Conservation (phyloP, 2,113 vertebrate genomes). For the Upupa epops region DNA sequence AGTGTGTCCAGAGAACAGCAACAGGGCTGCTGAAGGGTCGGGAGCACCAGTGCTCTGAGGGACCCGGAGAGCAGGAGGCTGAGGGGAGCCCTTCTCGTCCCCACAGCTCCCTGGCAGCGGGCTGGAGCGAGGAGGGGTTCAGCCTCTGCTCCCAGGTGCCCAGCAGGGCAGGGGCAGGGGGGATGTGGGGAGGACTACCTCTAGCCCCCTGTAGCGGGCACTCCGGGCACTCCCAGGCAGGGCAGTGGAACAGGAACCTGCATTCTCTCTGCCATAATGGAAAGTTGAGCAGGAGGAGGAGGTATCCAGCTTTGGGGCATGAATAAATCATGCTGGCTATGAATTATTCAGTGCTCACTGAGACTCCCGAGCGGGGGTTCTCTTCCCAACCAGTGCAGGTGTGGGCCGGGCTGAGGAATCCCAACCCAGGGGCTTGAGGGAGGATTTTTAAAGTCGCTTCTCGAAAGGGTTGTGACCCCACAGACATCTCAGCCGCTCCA, state of each 20-base stretch:
- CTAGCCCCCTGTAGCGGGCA: background rate
- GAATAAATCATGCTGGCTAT: slow-evolving; percentile 64
- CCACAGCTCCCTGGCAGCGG: too few species aligned
- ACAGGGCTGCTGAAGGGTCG: too few species aligned
- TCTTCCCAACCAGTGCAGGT: background rate
- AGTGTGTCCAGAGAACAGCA: too few species aligned
- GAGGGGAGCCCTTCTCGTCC: too few species aligned
- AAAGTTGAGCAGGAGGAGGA: slow-evolving; percentile 32
- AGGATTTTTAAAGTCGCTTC: background rate
- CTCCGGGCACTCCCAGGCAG: background rate
- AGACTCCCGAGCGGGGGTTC: background rate
- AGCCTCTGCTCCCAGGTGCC: too few species aligned
- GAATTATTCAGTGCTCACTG: slow-evolving; percentile 65
- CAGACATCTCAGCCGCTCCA: background rate
- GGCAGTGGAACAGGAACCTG: background rate
- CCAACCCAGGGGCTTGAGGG: background rate
- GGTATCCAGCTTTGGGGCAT: slow-evolving; percentile 45
- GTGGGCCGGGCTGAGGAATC: background rate
- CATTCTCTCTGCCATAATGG: slow-evolving; percentile 40
- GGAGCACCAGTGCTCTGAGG: too few species aligned
- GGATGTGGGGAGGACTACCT: too few species aligned
- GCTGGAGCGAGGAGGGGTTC: too few species aligned
- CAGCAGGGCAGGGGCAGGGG: too few species aligned
- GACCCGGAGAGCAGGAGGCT: too few species aligned
- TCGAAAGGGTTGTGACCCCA: background rate